phyloP scores from a whole-genome alignment of 2,888 invertebrate genomes.

The Periphyllus acericola region DNA sequence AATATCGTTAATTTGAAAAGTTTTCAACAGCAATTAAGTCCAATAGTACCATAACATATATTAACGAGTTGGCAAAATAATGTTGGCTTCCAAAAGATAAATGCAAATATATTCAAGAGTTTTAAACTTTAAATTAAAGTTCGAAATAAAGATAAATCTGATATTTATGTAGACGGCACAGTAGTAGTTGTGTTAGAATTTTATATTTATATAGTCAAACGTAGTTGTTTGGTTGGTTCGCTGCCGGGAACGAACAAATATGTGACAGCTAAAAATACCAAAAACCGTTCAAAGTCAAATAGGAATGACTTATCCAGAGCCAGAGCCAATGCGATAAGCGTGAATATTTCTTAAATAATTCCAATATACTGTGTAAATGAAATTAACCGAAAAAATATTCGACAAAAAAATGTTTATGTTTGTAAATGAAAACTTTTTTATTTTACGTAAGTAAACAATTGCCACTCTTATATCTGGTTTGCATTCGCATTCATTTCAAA shows the following conservation, averaged over 20 bases:
- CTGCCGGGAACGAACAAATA: neutral
- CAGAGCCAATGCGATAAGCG: too few species aligned
- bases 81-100: neutral
- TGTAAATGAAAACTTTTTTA: neutral
- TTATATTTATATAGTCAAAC: neutral
- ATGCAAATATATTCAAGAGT: conserved; percentile 24
- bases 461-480: neutral
- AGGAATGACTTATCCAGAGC: too few species aligned
- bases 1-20: conserved; percentile 19
- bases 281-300: neutral
- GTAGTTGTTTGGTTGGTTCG: neutral
- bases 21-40: conserved; percentile 25
- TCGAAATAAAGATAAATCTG: neutral
- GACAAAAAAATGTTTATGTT: neutral
- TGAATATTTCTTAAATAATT: neutral
- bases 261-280: neutral
- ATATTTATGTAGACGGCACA: neutral
- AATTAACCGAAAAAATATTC: neutral
- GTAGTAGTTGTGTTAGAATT: neutral
- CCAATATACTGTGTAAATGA: neutral
- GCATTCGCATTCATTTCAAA: neutral
- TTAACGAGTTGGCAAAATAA: neutral
- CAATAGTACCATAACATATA: neutral
- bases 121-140: conserved; percentile 14
- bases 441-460: neutral